A percentile compares a stretch with the other conserved stretches of the same genome.
phyloP scores from a whole-genome alignment of 2,888 invertebrate genomes.

The Limnephilus lunatus region DNA sequence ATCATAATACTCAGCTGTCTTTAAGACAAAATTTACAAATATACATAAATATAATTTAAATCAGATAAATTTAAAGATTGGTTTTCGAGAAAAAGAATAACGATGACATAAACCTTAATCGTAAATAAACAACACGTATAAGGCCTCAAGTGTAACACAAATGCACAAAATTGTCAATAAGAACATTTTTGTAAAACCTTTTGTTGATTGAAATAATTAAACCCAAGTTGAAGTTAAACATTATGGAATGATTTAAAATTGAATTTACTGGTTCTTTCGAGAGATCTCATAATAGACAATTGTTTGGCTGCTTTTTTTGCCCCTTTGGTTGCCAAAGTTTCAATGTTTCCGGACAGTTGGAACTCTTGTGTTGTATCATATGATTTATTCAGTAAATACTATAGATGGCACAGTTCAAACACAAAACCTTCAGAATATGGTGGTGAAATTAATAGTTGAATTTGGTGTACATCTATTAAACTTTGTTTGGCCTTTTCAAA shows the following conservation, averaged over 20 bases:
- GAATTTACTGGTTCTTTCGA: background rate
- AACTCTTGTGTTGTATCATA: background rate
- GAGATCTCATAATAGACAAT: background rate
- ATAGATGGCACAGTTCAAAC: background rate
- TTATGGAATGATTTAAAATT: background rate
- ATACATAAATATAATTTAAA: background rate
- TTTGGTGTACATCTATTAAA: background rate
- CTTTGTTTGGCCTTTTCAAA: too few species aligned
- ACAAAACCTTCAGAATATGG: background rate
- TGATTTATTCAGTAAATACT: background rate
- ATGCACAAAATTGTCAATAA: conserved; percentile 46
- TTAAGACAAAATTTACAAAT: background rate
- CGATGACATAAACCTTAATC: conserved; percentile 3
- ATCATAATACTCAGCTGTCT: conserved; percentile 21
- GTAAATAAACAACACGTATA: conserved; percentile 40
- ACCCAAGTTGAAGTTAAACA: conserved; percentile 2
- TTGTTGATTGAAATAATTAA: conserved; percentile 30
- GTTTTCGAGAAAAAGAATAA: background rate
- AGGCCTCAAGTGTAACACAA: conserved; percentile 45
- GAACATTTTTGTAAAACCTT: conserved; percentile 43
- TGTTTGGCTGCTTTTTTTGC: background rate
- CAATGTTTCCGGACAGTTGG: background rate
- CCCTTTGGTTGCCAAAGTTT: background rate
- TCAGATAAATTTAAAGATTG: conserved; percentile 8
- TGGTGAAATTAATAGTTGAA: background rate